Conservation (phyloP, 1,140 invertebrate species). For the Dinothrombium tinctorium region DNA sequence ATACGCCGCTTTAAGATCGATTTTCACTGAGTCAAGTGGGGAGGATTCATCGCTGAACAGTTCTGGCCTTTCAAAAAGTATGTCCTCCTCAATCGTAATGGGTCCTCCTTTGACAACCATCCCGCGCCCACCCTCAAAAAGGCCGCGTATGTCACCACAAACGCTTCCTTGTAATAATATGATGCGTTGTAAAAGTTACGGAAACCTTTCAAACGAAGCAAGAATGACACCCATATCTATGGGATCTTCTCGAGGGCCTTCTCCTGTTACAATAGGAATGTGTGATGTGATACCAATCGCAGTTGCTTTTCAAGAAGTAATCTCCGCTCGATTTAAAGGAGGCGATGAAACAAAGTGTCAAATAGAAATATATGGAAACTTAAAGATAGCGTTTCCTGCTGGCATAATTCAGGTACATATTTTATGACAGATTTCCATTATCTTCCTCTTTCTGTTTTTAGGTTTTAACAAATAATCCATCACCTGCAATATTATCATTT, state of each 20-base stretch:
- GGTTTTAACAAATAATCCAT: conserved; percentile 50
- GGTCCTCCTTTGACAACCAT: neutral
- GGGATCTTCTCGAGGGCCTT: conserved; percentile 70
- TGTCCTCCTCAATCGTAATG: conserved; percentile 2
- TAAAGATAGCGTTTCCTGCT: conserved; percentile 91
- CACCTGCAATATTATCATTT: conserved; percentile 63
- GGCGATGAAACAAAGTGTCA: conserved; percentile 50
- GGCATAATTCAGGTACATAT: conserved; percentile 47
- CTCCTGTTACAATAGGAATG: conserved; percentile 79
- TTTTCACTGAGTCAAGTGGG: too few relatives aligned
- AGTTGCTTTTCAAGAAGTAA: conserved; percentile 86
- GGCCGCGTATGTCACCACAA: conserved; percentile 35
- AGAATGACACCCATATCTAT: conserved; percentile 34
- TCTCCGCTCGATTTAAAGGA: conserved; percentile 71
- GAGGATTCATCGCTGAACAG: too few relatives aligned
- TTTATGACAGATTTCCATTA: neutral
- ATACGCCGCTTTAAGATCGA: too few relatives aligned
- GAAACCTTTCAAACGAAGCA: conserved; percentile 41
- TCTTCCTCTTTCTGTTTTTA: conserved; percentile 1
- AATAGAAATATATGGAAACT: conserved; percentile 79
- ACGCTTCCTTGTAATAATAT: conserved; percentile 24
- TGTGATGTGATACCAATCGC: conserved; percentile 82
- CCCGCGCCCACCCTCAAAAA: conserved; percentile 15
- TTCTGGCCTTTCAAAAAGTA: conserved; percentile 10
- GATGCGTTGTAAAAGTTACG: conserved; percentile 45